These are phyloP conservation scores for Ophthalmolycus amberensis DNA, from an alignment of 2,113 vertebrate genomes.

Conservation along the genomic window DNA sequence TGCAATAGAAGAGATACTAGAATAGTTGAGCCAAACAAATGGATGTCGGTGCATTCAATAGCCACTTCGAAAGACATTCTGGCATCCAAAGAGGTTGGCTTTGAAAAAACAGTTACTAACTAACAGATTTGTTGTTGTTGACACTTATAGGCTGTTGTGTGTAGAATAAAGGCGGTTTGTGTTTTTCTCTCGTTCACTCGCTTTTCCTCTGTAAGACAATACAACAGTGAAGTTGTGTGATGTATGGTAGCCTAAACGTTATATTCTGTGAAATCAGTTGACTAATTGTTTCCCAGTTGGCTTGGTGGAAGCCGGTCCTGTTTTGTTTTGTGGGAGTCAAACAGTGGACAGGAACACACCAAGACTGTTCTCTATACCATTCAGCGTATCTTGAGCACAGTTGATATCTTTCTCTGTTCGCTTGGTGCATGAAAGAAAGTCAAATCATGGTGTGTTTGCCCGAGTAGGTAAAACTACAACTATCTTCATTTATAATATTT, in stretches of 20 bases:
- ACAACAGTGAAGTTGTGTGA: slow-evolving; percentile 64
- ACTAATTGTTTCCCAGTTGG: slow-evolving; percentile 61
- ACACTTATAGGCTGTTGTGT: slow-evolving; percentile 55
- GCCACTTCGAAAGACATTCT: slow-evolving; percentile 5
- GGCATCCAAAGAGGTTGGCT: slow-evolving; percentile 22
- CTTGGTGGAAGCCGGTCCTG: slow-evolving; percentile 63
- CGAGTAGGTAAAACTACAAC: background rate
- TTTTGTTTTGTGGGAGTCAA: slow-evolving; percentile 47
- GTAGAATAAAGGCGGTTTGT: slow-evolving; percentile 64
- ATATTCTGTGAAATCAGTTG: slow-evolving; percentile 69
- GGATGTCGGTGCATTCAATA: background rate
- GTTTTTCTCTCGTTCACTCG: slow-evolving; percentile 30
- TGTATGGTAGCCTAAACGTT: slow-evolving; percentile 76
- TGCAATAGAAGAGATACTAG: background rate
- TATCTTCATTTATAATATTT: background rate
- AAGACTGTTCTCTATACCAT: background rate
- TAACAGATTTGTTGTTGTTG: slow-evolving; percentile 61
- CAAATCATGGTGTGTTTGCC: background rate
- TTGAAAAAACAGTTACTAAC: slow-evolving; percentile 68
- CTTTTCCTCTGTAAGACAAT: slow-evolving; percentile 53
- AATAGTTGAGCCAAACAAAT: background rate
- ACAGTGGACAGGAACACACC: slow-evolving; percentile 10
- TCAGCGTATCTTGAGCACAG: slow-evolving; percentile 3
- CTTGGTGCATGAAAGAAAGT: background rate
- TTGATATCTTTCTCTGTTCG: background rate